Evolutionary conservation across 1,140 invertebrate species (phyloP).

Genomic region (Caenorhabditis tropicalis): DNA sequence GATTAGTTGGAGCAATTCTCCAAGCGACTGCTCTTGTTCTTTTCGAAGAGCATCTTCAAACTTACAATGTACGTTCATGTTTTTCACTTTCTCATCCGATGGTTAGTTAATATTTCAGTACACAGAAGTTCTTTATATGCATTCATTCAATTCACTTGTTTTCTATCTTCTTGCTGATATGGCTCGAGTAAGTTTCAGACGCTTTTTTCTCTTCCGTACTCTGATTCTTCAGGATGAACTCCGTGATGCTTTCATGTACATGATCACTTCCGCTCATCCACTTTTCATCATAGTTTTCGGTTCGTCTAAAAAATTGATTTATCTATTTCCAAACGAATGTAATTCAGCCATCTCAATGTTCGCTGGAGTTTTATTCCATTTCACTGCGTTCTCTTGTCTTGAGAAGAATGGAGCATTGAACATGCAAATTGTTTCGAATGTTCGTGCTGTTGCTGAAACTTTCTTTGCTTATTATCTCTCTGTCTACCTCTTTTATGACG

Average conservation of each 20-base stretch:
- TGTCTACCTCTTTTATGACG: constrained; percentile 60
- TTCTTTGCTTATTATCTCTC: constrained; percentile 74
- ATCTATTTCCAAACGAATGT: not conserved
- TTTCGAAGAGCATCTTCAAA: constrained; percentile 47
- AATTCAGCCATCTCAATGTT: not conserved
- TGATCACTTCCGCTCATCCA: constrained; percentile 55
- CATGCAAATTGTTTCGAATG: constrained; percentile 49
- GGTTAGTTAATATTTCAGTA: too few species aligned
- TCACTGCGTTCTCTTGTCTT: constrained; percentile 49
- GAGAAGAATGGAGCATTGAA: constrained; percentile 48
- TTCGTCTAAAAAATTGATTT: too few species aligned
- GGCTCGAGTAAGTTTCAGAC: constrained; percentile 40
- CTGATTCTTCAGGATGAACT: constrained; percentile 55
- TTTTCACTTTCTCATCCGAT: too few species aligned
- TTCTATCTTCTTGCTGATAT: constrained; percentile 60
- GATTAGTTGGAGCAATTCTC: constrained; percentile 74
- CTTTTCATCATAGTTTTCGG: constrained; percentile 72
- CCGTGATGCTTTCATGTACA: constrained; percentile 61
- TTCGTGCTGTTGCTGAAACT: constrained; percentile 72
- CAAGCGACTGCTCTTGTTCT: constrained; percentile 74
- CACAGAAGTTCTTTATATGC: constrained; percentile 57
- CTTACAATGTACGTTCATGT: constrained; percentile 37
- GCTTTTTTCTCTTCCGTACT: not conserved
- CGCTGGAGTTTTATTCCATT: constrained; percentile 40
- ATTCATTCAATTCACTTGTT: constrained; percentile 61